phyloP scores from a whole-genome alignment of 1,140 invertebrate genomes.

The Gryllus bimaculatus region DNA sequence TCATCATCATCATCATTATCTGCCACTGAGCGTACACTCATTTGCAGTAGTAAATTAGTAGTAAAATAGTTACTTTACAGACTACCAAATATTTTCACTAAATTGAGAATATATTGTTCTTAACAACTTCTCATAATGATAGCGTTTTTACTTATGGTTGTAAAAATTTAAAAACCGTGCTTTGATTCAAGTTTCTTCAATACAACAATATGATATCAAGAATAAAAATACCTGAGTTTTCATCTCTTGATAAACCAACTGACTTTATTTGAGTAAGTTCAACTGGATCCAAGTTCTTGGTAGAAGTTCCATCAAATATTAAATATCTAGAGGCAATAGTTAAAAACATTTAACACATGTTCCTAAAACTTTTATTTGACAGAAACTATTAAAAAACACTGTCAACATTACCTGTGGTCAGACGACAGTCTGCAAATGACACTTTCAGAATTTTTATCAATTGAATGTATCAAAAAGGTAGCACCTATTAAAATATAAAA shows the following conservation, averaged over 20 bases:
- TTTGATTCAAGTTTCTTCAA: no score
- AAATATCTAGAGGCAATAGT: background rate
- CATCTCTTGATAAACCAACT: background rate
- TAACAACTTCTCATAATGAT: no score
- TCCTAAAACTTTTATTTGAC: background rate
- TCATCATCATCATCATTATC: no score
- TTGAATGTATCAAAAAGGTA: background rate
- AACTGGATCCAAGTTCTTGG: background rate
- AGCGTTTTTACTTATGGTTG: no score
- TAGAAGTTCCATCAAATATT: background rate
- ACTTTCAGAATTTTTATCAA: background rate
- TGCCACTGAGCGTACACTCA: no score
- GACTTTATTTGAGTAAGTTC: conserved; percentile 1
- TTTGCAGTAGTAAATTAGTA: no score
- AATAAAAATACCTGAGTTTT: background rate
- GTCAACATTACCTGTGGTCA: background rate
- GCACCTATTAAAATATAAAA: background rate
- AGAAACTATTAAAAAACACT: background rate
- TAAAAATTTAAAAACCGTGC: no score
- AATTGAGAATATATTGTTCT: no score
- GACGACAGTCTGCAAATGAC: background rate
- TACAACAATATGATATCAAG: background rate
- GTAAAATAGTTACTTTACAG: no score
- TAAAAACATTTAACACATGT: background rate
- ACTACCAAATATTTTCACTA: no score